Evolutionary conservation across 2,797 vertebrate species (phyloP).

Genomic region (Balearica regulorum): DNA sequence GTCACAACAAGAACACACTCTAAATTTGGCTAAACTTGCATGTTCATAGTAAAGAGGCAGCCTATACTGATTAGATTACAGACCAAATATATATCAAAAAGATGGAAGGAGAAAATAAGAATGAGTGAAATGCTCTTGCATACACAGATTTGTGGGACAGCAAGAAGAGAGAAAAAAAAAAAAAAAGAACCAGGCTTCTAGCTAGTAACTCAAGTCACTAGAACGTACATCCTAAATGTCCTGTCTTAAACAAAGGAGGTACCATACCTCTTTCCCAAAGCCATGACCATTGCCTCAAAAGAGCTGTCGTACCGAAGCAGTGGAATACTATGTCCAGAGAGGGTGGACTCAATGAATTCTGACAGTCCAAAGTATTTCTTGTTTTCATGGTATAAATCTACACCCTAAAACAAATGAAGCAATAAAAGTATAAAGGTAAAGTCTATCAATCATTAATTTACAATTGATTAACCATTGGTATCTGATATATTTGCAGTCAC

Average conservation of each 20-base stretch:
- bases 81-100: neutral
- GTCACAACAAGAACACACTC: neutral
- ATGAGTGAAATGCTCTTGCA: neutral
- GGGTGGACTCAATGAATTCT: constrained; percentile 91
- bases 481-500: neutral
- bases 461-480: neutral
- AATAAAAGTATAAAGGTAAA: neutral
- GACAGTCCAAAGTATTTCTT: constrained; percentile 94
- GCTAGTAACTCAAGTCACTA: neutral
- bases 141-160: neutral
- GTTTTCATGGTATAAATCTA: constrained; percentile 90
- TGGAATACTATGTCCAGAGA: constrained; percentile 89
- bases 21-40: neutral
- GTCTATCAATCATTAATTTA: neutral
- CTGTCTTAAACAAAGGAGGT: neutral
- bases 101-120: neutral
- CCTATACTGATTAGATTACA: neutral
- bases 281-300: constrained; percentile 94
- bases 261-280: constrained; percentile 90
- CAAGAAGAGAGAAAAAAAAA: neutral
- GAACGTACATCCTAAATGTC: neutral
- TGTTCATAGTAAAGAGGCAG: neutral
- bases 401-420: constrained; percentile 76
- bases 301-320: constrained; percentile 92
- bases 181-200: neutral